Conservation (phyloP, 2,888 invertebrate genomes). For the Ectemnius lituratus region DNA sequence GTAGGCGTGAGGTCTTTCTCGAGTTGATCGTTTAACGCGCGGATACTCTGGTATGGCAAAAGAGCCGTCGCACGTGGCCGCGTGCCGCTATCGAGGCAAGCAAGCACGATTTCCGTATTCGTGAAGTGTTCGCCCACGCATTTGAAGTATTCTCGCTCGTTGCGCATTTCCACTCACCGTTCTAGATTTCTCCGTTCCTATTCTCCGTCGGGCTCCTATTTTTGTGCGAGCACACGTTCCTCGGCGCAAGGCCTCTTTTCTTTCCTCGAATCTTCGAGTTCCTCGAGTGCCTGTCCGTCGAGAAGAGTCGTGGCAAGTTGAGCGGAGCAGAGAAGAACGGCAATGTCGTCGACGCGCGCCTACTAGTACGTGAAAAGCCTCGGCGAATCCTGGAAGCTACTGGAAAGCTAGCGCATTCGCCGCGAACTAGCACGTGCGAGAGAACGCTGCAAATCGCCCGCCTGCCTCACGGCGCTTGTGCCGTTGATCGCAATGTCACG, state of each 20-base stretch:
- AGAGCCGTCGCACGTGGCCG: not conserved
- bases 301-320: not conserved
- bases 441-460: conserved; percentile 41
- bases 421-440: conserved; percentile 53
- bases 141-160: conserved; percentile 3
- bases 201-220: not conserved
- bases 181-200: not conserved
- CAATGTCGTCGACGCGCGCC: too few relatives aligned
- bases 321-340: too few relatives aligned
- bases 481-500: conserved; percentile 36
- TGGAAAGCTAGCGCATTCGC: conserved; percentile 45
- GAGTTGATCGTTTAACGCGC: too few relatives aligned
- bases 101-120: conserved; percentile 9
- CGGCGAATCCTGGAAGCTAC: conserved; percentile 48
- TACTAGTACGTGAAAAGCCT: conserved; percentile 23
- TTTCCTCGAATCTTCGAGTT: not conserved
- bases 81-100: not conserved
- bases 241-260: not conserved
- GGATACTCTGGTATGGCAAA: not conserved
- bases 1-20: too few relatives aligned
- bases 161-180: not conserved
- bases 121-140: conserved; percentile 9
- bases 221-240: not conserved
- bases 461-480: conserved; percentile 47
- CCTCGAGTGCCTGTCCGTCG: not conserved